Conservation (phyloP, 2,888 invertebrate species). For the Agrotis exclamationis region DNA sequence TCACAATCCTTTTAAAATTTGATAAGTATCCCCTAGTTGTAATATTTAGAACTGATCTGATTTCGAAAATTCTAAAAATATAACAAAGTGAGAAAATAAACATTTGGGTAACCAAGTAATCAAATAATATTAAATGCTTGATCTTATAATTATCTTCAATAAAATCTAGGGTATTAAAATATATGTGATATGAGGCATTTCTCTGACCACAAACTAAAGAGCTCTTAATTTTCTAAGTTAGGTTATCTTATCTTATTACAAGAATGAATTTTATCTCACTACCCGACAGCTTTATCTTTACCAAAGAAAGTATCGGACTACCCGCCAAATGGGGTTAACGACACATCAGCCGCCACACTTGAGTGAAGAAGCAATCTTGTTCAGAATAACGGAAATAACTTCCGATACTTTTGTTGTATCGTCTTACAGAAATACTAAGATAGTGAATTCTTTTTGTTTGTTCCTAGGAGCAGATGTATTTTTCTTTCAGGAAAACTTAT, state of each 20-base stretch:
- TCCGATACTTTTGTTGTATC: constrained; percentile 23
- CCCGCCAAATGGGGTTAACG: constrained; percentile 35
- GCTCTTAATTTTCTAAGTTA: too few relatives aligned
- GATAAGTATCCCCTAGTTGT: too few relatives aligned
- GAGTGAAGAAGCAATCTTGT: constrained; percentile 28
- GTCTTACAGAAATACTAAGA: not conserved
- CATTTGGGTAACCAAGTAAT: not conserved
- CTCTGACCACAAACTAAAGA: not conserved
- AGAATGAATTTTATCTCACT: constrained; percentile 3
- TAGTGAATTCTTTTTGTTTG: not conserved
- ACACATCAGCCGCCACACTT: constrained; percentile 28
- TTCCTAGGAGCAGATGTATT: not conserved
- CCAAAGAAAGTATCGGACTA: constrained; percentile 37
- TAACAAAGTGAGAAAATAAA: not conserved
- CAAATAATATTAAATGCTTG: too few relatives aligned
- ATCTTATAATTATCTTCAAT: not conserved
- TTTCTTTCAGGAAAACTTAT: not conserved
- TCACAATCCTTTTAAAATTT: too few relatives aligned
- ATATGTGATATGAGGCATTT: too few relatives aligned
- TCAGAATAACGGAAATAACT: constrained; percentile 30
- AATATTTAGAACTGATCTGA: not conserved
- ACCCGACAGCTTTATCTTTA: constrained; percentile 23
- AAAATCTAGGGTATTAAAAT: not conserved
- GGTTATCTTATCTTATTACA: not conserved
- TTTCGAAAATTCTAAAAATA: not conserved